Evolutionary conservation across 2,888 invertebrate genomes (phyloP).

Genomic region (Acanthosepion lycidas): DNA sequence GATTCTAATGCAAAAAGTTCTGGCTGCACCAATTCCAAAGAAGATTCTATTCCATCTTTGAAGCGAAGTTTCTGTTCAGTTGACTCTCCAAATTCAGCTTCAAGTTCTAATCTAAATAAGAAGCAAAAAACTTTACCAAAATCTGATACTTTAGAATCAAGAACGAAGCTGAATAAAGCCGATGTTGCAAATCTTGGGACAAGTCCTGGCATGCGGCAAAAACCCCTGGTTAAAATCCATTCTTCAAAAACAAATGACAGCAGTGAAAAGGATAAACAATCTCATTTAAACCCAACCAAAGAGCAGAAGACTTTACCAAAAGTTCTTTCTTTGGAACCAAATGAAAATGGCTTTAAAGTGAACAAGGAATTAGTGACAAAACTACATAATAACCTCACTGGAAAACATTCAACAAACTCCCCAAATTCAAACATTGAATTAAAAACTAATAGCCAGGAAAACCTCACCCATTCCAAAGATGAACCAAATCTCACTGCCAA

Average conservation of each 20-base stretch:
- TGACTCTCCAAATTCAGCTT: background rate
- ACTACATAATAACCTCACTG: background rate
- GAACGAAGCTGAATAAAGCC: background rate
- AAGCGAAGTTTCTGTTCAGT: background rate
- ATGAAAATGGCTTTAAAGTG: background rate
- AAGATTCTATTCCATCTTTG: background rate
- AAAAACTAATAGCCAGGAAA: background rate
- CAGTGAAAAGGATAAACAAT: background rate
- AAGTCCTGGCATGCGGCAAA: background rate
- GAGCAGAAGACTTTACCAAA: background rate
- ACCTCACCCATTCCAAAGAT: background rate
- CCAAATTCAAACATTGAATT: background rate
- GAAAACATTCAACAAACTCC: background rate
- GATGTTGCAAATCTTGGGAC: background rate
- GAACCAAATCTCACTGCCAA: background rate
- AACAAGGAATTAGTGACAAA: background rate
- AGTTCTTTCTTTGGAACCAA: background rate
- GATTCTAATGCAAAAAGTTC: background rate
- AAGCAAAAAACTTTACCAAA: background rate
- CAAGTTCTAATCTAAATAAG: background rate
- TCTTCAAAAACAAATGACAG: background rate
- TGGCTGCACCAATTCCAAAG: background rate
- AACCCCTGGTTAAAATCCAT: background rate
- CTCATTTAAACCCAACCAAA: background rate
- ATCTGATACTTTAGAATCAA: background rate